Evolutionary conservation across 2,113 vertebrate species (phyloP), one percentile per base, ranked within the genome.

Genomic region (Labeo rohita): DNA sequence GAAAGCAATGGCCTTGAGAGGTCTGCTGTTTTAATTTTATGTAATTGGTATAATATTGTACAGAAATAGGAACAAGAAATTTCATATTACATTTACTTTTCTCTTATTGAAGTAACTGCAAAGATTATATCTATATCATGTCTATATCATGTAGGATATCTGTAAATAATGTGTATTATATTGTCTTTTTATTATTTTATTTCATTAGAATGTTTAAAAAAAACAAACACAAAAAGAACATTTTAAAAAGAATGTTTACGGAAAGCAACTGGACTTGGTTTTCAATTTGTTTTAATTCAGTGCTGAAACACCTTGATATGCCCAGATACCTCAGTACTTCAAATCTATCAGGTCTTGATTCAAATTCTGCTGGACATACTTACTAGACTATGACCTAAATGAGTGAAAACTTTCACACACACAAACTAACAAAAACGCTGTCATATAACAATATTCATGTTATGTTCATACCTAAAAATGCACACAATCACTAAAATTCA

Each of bases 231-330:
- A 73, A n/a, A 73, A 73, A 72, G 1, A 21, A 56, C 6, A 56
- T 16, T 16, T 54, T 54, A 10, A 63, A 43, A 73, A 28, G 3
- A 43, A 49, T n/a, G 18, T n/a, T 54, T 6, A 68, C n/a, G 16
- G 56, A 78, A 59, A 59, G 89, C 87, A 54, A 73, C 66, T 92
- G 34, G 34, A 50, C 43, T 49, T 75, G 11, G n/a, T 49, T 74
- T 70, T 70, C 16, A 70, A 2, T 18, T 9, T 2, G 3, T 36
- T 70, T 70, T 39, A 70, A 70, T 39, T 70, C 15, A 39, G 15
- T 4, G 34, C 34, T 39, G 66, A 39, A 68, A 39, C 16, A 4
- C 2, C 36, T 43, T 70, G 66, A 70, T 8, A 39, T 68, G 65
- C 34, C 13, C 6, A 39, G 34, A 39, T 43, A 36, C 45, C 39